These are phyloP conservation scores for Scyliorhinus canicula DNA, from an alignment of 2,797 vertebrate species.

Conservation along the genomic window DNA sequence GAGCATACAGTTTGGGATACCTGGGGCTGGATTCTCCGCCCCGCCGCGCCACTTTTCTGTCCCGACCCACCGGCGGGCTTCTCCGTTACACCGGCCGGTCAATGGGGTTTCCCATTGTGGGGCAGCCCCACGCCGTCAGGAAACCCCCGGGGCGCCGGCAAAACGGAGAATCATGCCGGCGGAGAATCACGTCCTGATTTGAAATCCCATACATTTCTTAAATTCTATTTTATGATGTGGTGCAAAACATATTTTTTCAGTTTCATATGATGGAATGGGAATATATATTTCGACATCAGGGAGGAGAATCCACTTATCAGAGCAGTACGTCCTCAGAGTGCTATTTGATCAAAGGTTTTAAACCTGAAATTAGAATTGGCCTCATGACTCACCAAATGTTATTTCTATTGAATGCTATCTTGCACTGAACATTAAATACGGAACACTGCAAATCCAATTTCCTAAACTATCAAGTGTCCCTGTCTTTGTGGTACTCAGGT, in stretches of 20 bases:
- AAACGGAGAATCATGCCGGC: too few relatives aligned
- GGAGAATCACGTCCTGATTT: too few relatives aligned
- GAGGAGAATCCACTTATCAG: neutral
- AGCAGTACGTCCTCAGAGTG: neutral
- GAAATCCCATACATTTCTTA: neutral
- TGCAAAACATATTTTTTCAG: neutral
- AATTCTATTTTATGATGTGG: neutral
- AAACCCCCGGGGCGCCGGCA: too few relatives aligned
- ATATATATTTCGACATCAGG: neutral
- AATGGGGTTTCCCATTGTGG: too few relatives aligned
- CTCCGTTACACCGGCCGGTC: too few relatives aligned
- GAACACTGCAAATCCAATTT: neutral
- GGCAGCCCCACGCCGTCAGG: too few relatives aligned
- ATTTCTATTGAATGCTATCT: constrained; percentile 10
- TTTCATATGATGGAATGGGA: neutral
- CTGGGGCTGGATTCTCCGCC: too few relatives aligned
- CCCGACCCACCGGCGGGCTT: too few relatives aligned
- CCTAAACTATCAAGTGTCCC: constrained; percentile 21
- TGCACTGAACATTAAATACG: neutral
- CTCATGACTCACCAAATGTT: neutral
- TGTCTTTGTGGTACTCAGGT: neutral
- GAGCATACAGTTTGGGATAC: neutral
- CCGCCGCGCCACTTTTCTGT: too few relatives aligned
- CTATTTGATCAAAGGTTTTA: constrained; percentile 17
- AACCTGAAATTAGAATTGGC: neutral